Base-by-base conservation (phyloP, 2,888 invertebrate genomes). In the Epinotia brunnichana region DNA sequence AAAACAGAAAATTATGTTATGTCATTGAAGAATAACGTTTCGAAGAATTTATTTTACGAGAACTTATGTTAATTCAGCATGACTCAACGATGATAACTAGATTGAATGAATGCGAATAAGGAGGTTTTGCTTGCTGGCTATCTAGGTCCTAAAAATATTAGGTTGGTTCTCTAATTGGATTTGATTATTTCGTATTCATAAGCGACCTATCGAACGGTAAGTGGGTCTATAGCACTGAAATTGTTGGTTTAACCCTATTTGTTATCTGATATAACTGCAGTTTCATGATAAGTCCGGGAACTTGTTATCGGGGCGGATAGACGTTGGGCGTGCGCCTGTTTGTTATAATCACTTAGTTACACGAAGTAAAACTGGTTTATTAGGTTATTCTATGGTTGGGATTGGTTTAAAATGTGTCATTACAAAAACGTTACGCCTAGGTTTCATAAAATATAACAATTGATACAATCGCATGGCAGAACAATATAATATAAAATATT, bases 251-350 rank as follows among this genome's bases (percentile, higher is more conserved):
- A 72, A 57, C 62, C 68, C 39, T 56, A 24, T 56, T 72, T 17
- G 24, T 72, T 68, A 72, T 72, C 68, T 11, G n/a, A 67, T 60
- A 61, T 19, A 48, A 35, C 29, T 66, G 66, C 53, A 66, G 29
- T 67, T 61, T 67, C n/a, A 67, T 59, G 51, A 60, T 70, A 64
- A 61, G 44, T 21, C 39, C 41, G 60, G 48, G 54, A 57, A 13
- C 17, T 21, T 17, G 48, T 35, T 39, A 54, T 54, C 21, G 21
- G 39, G 9, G 4, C 11, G 54, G 56, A 21, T 17, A 66, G 35
- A n/a, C 57, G 56, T 56, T 17, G 24, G 41, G 24, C 13, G 17
- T 44, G 56, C 56, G 19, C 9, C 7, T 5, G 59, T 17, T 59
- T 29, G 35, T 10, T 59, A 24, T 57, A 57, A 10, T 57, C 9